Base-by-base conservation (phyloP, 2,888 invertebrate genomes). In the Adelphocoris suturalis region DNA sequence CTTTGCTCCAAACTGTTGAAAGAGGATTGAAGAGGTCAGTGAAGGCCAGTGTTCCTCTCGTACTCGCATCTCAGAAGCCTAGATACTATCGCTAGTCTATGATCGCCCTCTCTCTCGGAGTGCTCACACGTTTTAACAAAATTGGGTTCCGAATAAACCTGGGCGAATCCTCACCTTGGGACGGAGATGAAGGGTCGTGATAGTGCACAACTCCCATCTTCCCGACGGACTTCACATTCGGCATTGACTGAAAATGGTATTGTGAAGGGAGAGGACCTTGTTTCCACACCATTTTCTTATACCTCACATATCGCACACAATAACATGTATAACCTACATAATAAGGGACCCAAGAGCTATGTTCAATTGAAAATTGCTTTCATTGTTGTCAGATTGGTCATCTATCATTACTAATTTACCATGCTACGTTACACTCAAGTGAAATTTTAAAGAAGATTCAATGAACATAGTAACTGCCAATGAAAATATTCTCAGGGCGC, bases 111-210 rank as follows among this genome's bases (percentile, higher is more conserved):
- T 23, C 27, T 27, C 27, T n/a, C 23, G 27, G 68, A 23, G 23
- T 19, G 16, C 46, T 16, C 78, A 80, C 78, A 80, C 47, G 78
- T 80, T 46, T 80, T 80, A 46, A 47, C 68, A 23, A 68, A 68
- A 68, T 68, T 68, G 68, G 68, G 68, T 68, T 68, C 23, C 68
- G 68, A 23, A 68, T 19, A 23, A 23, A 68, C 19, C 68, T 2
- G 47, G 47, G 78, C 37, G 78, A 47, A n/a, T 80, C 47, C 78
- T 80, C 37, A 46, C 47, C 78, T 46, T 47, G 78, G 52, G 14
- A 3, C n/a, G 47, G 12, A 82, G 82, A 82, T 82, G 82, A 52
- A 52, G 55, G 82, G 82, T 82, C 82, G 82, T 82, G 82, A 82
- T 82, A 82, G 82, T 82, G 82, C 82, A 82, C 82, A n/a, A 52